These are phyloP conservation scores for Callocephalon fimbriatum DNA, from an alignment of 2,113 vertebrate species.

Conservation along the genomic window DNA sequence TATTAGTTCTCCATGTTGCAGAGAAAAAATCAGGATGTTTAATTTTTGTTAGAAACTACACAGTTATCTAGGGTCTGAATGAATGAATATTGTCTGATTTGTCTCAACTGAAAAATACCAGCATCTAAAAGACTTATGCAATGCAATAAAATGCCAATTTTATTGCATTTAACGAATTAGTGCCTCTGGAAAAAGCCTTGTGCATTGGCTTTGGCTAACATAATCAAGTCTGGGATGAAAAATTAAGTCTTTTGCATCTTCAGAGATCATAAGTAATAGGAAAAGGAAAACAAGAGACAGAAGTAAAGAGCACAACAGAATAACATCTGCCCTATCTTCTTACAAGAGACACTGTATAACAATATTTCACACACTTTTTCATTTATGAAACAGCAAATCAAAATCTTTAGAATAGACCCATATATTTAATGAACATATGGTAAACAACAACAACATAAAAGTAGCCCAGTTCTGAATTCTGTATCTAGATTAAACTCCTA, in stretches of 20 bases:
- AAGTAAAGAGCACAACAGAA: neutral
- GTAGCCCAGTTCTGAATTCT: conserved; percentile 63
- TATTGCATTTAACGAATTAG: neutral
- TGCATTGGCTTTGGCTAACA: neutral
- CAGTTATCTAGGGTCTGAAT: neutral
- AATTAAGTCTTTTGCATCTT: neutral
- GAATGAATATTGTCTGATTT: neutral
- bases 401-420: conserved; percentile 33
- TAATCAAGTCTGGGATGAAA: neutral
- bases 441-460: conserved; percentile 45
- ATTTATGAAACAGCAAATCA: conserved; percentile 18
- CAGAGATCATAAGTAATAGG: neutral
- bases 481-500: conserved; percentile 52
- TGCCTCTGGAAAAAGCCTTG: neutral
- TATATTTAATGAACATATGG: conserved; percentile 14
- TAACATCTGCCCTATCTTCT: neutral
- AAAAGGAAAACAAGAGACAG: conserved; percentile 8
- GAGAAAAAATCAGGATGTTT: neutral
- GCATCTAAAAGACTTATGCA: neutral
- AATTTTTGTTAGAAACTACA: neutral
- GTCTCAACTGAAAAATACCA: neutral
- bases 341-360: neutral
- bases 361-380: conserved; percentile 17
- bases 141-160: neutral
- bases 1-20: too few relatives aligned